Evolutionary conservation across 2,113 vertebrate genomes (phyloP), one percentile per base, ranked within the genome.

Genomic region (Puma concolor): DNA sequence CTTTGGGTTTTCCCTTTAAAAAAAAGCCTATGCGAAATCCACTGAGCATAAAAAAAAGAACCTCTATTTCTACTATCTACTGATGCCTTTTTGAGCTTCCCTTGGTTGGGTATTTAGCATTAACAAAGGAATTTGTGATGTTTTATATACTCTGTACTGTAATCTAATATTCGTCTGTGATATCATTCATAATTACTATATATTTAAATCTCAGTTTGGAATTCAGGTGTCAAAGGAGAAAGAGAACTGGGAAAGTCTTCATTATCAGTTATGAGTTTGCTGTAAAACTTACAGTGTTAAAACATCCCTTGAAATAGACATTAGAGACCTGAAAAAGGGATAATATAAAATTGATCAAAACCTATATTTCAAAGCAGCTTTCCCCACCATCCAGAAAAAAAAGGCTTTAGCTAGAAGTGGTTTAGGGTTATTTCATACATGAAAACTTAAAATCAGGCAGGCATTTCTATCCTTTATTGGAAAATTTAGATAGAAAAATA

Each of bases 291-390:
- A 98, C 44, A 96, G 90, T 98, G 98, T 98, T 99, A 98, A 99
- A 98, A 96, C 77, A 96, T 98, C 97, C 96, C 98, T 98, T 98
- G 98, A 99, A 99, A 98, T 98, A 99, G 98, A 98, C 97, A 98
- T 99, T 98, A 98, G 96, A 98, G 97, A 98, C 98, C 98, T 97
- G 98, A 98, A 98, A 99, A 98, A 97, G 97, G 96, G 93, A 97
- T 99, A 98, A 98, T 99, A 98, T 98, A 99, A 99, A 99, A 99
- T 98, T 99, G 97, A 99, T 99, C 98, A 99, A 99, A 99, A 98
- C 97, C 89, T 95, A 29, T 96, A 98, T 99, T 98, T 98, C 96
- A 98, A 98, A 98, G 98, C 93, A 98, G 90, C 93, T 98, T 98
- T 98, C 44, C 77, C 88, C 33, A 69, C 77, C 21, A 38, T 95